Evolutionary conservation across 64 coral and sea anemone species (phyloP).

Genomic region (Cladopsammia gracilis): DNA sequence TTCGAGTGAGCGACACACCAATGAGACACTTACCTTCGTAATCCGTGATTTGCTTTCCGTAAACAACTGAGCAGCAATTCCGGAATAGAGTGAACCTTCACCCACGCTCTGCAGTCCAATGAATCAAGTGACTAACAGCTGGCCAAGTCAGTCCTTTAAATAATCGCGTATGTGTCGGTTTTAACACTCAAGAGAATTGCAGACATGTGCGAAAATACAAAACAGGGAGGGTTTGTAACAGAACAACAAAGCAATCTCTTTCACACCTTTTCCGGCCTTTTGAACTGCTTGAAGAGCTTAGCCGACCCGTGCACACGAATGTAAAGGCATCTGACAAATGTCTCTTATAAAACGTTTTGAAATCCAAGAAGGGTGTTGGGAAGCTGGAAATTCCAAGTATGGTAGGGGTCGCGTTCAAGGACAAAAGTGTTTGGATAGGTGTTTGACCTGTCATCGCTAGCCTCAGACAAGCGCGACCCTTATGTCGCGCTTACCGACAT

Average conservation of each 20-base stretch:
- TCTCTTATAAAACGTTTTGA: constrained; percentile 8
- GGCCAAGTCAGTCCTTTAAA: neutral
- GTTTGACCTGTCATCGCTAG: neutral
- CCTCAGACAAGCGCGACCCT: constrained; percentile 15
- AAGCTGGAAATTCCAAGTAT: constrained; percentile 27
- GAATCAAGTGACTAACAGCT: neutral
- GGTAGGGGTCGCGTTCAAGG: neutral
- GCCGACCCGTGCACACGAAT: neutral
- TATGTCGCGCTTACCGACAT: neutral
- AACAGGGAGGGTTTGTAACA: neutral
- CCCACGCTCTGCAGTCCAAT: neutral
- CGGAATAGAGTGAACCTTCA: neutral
- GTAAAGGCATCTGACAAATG: neutral
- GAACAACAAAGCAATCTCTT: constrained; percentile 1
- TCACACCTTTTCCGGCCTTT: constrained; percentile 41
- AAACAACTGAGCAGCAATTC: neutral
- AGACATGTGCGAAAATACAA: constrained; percentile 9
- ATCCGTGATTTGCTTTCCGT: neutral
- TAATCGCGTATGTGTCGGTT: neutral
- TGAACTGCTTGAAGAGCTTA: constrained; percentile 24
- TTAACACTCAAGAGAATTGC: neutral
- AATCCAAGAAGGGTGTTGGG: constrained; percentile 25
- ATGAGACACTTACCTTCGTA: neutral
- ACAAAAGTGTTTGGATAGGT: constrained; percentile 6
- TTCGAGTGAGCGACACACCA: neutral